Evolutionary conservation across 2,113 vertebrate species (phyloP).

Genomic region (Ploceus nigricollis): DNA sequence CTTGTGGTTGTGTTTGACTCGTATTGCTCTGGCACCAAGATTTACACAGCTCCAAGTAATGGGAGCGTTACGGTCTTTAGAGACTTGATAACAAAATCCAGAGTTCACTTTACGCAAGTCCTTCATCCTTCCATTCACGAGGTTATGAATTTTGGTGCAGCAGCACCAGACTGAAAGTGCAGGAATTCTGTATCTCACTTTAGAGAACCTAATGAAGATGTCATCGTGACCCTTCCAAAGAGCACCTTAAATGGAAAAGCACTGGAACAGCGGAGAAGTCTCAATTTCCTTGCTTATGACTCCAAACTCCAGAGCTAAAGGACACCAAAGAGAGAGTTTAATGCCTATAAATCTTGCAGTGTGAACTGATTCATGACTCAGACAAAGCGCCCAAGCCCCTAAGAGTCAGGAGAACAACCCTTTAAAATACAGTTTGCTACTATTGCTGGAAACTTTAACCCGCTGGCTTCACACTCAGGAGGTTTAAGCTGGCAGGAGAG

Average conservation of each 20-base stretch:
- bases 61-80: accelerated
- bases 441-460: constrained; percentile 27
- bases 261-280: neutral
- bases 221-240: neutral
- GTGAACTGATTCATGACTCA: constrained; percentile 18
- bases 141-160: neutral
- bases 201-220: neutral
- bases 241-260: neutral
- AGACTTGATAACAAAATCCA: neutral
- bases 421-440: neutral
- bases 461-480: constrained; percentile 25
- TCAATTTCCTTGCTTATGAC: neutral
- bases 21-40: neutral
- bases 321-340: neutral
- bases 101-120: neutral
- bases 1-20: neutral
- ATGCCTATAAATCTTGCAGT: neutral
- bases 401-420: neutral
- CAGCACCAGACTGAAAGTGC: neutral
- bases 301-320: neutral
- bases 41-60: neutral
- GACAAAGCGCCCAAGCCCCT: neutral
- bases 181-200: neutral
- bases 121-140: neutral
- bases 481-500: constrained; percentile 47